These are phyloP conservation scores for Scolopax rusticola DNA, from an alignment of 2,797 vertebrate genomes.

Conservation along the genomic window DNA sequence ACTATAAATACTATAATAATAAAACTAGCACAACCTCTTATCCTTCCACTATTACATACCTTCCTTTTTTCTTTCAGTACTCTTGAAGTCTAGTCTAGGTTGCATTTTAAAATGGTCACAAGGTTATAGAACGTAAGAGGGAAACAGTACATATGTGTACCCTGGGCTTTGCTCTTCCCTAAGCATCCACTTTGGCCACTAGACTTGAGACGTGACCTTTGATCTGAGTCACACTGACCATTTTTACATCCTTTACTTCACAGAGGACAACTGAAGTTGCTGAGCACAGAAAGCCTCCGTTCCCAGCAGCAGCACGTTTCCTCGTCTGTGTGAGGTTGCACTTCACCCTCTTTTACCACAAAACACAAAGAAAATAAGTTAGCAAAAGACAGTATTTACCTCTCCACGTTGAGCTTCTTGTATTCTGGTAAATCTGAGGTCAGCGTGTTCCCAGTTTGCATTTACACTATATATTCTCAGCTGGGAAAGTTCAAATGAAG, in stretches of 20 bases:
- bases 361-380: background rate
- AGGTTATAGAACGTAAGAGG: background rate
- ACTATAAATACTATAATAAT: no score
- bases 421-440: slow-evolving; percentile 94
- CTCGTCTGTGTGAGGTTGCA: background rate
- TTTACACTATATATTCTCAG: slow-evolving; percentile 97
- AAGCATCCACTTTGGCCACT: background rate
- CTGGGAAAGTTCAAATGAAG: slow-evolving; percentile 98
- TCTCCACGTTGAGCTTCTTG: slow-evolving; percentile 93
- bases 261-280: background rate
- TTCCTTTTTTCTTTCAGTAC: background rate
- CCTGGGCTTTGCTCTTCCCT: background rate
- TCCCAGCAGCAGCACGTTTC: rapidly evolving
- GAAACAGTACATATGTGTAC: background rate
- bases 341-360: background rate
- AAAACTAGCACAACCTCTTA: background rate
- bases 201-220: background rate
- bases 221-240: background rate
- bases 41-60: background rate
- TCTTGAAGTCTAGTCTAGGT: background rate
- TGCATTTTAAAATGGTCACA: background rate
- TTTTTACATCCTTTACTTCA: background rate
- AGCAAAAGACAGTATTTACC: slow-evolving; percentile 77
- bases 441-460: slow-evolving; percentile 91
- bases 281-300: background rate